Conservation (phyloP, 1,140 invertebrate genomes). For the Rhynchophorus ferrugineus region DNA sequence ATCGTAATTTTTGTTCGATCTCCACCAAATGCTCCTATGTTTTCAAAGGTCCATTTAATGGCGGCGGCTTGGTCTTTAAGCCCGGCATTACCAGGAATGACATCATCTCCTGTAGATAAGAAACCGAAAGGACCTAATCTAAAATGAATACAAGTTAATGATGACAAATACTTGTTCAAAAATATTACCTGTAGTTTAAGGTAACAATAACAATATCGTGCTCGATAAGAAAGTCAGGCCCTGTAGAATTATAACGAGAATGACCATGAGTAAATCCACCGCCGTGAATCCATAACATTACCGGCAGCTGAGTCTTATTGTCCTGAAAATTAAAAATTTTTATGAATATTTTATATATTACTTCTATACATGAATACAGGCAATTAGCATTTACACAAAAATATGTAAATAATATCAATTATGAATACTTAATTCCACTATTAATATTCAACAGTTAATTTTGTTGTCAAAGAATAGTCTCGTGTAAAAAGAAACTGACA, state of each 20-base stretch:
- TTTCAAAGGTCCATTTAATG: conserved; percentile 9
- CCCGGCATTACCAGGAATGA: conserved; percentile 11
- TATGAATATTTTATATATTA: background rate
- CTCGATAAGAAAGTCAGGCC: conserved; percentile 28
- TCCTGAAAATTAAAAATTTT: conserved; percentile 1
- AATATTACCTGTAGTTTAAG: conserved; percentile 12
- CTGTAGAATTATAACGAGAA: conserved; percentile 39
- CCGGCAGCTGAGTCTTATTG: conserved; percentile 8
- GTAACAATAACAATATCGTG: conserved; percentile 20
- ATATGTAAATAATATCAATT: no score
- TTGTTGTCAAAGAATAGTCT: no score
- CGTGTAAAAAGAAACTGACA: no score
- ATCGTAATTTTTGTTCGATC: conserved; percentile 5
- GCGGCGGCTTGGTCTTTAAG: conserved; percentile 13
- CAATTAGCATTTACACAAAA: background rate
- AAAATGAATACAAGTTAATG: background rate
- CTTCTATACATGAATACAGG: background rate
- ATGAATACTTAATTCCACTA: no score
- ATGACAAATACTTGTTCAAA: background rate
- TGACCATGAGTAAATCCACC: conserved; percentile 12
- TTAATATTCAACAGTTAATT: no score
- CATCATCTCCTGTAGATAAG: conserved; percentile 9
- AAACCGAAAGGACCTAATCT: conserved; percentile 12
- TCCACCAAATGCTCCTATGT: conserved; percentile 9
- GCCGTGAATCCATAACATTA: conserved; percentile 22